A percentile compares a stretch with the other conserved stretches of the same genome.
These are phyloP conservation scores for Trichechus manatus DNA, from an alignment of 2,113 vertebrate genomes.

Conservation along the genomic window DNA sequence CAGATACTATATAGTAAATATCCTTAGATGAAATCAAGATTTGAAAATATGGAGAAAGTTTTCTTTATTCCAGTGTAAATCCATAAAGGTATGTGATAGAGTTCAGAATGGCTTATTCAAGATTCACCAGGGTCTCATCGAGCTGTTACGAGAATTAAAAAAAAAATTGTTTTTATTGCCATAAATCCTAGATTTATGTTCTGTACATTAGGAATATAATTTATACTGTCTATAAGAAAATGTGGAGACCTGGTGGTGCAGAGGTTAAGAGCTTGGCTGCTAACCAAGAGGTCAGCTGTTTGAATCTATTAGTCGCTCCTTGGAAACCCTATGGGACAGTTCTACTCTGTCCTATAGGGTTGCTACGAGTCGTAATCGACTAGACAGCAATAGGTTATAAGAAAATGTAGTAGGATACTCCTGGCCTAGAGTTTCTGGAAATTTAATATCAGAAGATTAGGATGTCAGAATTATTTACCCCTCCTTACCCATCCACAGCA, in stretches of 20 bases:
- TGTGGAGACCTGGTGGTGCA: too few species aligned
- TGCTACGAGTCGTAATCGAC: too few species aligned
- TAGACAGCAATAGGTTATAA: background rate
- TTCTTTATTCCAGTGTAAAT: background rate
- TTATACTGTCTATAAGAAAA: background rate
- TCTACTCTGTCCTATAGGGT: too few species aligned
- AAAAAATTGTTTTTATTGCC: background rate
- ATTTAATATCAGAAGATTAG: background rate
- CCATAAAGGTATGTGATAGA: background rate
- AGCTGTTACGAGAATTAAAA: background rate
- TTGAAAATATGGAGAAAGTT: background rate
- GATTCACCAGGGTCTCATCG: background rate
- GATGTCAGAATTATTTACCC: background rate
- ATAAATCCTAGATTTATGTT: constrained; percentile 17
- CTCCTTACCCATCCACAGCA: background rate
- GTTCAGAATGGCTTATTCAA: background rate
- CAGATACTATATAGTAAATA: background rate
- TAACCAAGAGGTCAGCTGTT: too few species aligned
- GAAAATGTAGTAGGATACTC: background rate
- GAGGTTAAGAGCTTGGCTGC: too few species aligned
- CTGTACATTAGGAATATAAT: background rate
- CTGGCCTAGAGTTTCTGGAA: background rate
- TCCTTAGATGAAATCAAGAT: constrained; percentile 1
- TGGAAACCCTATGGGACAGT: too few species aligned
- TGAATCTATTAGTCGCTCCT: too few species aligned